Base-by-base conservation (phyloP, 2,113 vertebrate species). In the Silurus glanis region DNA sequence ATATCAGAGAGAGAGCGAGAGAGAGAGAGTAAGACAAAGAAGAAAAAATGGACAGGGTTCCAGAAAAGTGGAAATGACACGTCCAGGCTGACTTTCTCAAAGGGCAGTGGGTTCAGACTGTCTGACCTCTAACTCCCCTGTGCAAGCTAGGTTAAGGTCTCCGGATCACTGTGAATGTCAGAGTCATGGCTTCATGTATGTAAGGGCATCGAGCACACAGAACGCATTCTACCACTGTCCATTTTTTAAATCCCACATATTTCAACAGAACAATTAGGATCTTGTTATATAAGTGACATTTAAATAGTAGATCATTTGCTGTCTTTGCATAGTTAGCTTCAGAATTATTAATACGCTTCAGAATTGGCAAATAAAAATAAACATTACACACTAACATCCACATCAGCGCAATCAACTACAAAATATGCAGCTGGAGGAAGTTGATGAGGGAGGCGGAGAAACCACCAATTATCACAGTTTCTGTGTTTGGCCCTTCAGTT, bases 1-100 rank as follows among this genome's bases (percentile, higher is more conserved):
- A 6, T 62, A 51, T 69, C 12, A 72, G 85, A 62, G 45, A 91
- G 87, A 90, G 86, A 88, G 49, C 59, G n/a, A 87, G 59, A 23
- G n/a, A 84, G n/a, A 88, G 45, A 80, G n/a, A 62, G 51, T 21
- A 28, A 83, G 75, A 67, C 14, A 28, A 5, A 80, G 37, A 37
- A 69, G 19, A 80, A 10, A 67, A 10, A 69, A 13, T n/a, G 2
- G 49, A 83, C 72, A 12, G 37, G 9, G 82, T 59, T 56, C 10
- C 71, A 88, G 64, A 84, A 14, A 56, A 61, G 23, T 17, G 9
- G 61, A 59, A 10, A 76, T 67, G 53, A 75, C 49, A 72, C 51
- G 45, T 75, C 19, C 67, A 80, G 58, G 55, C 67, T 64, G 75
- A 55, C 66, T 21, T 56, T 81, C 67, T 84, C 59, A 84, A 74